Evolutionary conservation across 2,797 vertebrate species (phyloP).

Genomic region (Eulemur mongoz): DNA sequence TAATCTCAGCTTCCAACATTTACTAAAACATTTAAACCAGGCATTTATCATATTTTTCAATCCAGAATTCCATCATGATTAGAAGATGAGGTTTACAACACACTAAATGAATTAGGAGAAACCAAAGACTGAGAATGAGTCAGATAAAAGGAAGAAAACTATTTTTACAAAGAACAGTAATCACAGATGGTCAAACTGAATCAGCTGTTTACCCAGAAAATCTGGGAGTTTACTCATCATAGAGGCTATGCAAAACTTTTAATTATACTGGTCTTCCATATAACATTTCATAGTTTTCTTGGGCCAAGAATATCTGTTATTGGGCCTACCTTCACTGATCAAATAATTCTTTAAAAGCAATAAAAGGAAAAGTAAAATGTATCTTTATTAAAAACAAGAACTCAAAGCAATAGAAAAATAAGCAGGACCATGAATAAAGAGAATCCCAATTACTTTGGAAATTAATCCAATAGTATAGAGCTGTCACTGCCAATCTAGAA

Average conservation of each 20-base stretch:
- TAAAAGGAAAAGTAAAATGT: neutral
- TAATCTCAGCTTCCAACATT: conserved; percentile 1
- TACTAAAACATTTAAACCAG: conserved; percentile 33
- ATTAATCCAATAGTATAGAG: neutral
- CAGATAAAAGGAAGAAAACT: conserved; percentile 52
- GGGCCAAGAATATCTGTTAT: conserved; percentile 48
- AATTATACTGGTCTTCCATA: conserved; percentile 73
- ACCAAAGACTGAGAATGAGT: conserved; percentile 26
- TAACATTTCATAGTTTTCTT: conserved; percentile 48
- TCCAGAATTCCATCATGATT: neutral
- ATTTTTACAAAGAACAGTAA: conserved; percentile 68
- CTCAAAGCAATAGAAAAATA: neutral
- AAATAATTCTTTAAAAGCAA: neutral
- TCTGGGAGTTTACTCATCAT: conserved; percentile 74
- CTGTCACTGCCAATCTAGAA: neutral
- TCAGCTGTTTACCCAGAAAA: conserved; percentile 73
- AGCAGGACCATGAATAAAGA: neutral
- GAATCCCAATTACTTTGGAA: neutral
- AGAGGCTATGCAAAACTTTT: conserved; percentile 76
- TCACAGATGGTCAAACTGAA: conserved; percentile 65
- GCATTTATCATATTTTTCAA: conserved; percentile 37
- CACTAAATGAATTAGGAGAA: neutral
- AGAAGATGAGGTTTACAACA: neutral
- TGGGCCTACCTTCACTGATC: neutral
- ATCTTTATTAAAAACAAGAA: conserved; percentile 22